Evolutionary conservation across 1,140 invertebrate genomes (phyloP), one percentile per base, ranked within the genome.

Genomic region (Macrobrachium rosenbergii): DNA sequence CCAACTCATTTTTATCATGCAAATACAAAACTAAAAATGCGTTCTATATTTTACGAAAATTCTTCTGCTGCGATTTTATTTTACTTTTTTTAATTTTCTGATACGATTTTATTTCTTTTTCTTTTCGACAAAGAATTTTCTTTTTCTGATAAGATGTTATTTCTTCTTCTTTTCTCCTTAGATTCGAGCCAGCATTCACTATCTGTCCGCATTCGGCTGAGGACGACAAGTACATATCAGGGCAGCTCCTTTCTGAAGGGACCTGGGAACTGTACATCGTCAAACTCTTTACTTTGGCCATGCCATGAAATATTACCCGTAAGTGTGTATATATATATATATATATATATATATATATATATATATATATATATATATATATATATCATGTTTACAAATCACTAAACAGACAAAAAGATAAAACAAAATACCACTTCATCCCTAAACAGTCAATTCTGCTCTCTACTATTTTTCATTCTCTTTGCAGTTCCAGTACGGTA

Each of bases 231-330:
- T 77, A 78, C 60, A 84, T 84, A n/a, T 84, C 83, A 14, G 63
- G 64, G 2, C 83, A 84, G 43, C 83, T 84, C 11, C 43, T 63
- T 19, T 12, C 72, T 12, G 75, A 84, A 16, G 83, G 83, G 11
- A 77, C 63, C 10, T 84, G 83, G 83, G 73, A 84, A 21, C 12
- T 75, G 7, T 75, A 67, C 62, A 84, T 77, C 5, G n/a, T 84
- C 21, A 17, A 60, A 0, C 63, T 84, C 43, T 77, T 84, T 45
- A 19, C 73, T 19, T 6, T 37, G 2, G 83, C 83, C 12, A n/a
- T 84, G 83, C 83, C 12, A n/a, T 84, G 10, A 60, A 43, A 21
- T 73, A 77, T 43, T 84, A 84, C n/a, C 83, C 83, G 83, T 83
- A 28, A 83, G 82, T 83, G n/a, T 17, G 5, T n/a, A 19, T 23